phyloP scores from a whole-genome alignment of 2,797 vertebrate genomes.

The Phalanger gymnotis region DNA sequence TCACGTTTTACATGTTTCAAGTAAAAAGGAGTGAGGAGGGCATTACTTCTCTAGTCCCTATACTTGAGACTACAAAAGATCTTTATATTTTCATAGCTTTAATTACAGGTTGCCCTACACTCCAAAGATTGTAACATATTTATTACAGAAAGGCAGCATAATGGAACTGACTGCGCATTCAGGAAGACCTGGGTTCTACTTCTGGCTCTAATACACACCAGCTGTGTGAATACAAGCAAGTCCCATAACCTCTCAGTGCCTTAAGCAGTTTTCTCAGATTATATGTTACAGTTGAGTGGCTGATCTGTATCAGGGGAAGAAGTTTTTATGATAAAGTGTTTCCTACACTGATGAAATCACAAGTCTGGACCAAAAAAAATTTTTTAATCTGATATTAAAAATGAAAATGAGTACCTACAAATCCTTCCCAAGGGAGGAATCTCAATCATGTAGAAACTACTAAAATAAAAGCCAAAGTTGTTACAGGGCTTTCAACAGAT shows the following conservation, averaged over 20 bases:
- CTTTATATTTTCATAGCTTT: conserved; percentile 38
- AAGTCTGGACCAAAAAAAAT: not conserved
- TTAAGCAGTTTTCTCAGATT: not conserved
- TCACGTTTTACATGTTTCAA: fast-evolving
- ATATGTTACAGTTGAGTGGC: not conserved
- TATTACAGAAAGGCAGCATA: conserved; percentile 26
- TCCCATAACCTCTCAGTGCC: not conserved
- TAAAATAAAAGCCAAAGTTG: not conserved
- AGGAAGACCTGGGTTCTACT: not conserved
- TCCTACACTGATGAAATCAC: not conserved
- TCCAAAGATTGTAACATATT: conserved; percentile 38
- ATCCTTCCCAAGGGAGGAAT: not conserved
- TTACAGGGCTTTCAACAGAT: not conserved
- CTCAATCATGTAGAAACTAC: not conserved
- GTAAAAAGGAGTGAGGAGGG: not conserved
- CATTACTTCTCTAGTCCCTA: not conserved
- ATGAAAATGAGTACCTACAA: not conserved
- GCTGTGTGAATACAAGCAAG: not conserved
- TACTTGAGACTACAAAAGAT: not conserved
- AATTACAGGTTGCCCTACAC: conserved; percentile 50
- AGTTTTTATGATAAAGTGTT: not conserved
- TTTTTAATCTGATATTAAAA: not conserved
- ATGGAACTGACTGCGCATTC: not conserved
- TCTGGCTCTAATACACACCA: not conserved
- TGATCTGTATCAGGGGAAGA: not conserved